Evolutionary conservation across 2,113 vertebrate species (phyloP), one percentile per base, ranked within the genome.

Genomic region (Baryphthengus martii): DNA sequence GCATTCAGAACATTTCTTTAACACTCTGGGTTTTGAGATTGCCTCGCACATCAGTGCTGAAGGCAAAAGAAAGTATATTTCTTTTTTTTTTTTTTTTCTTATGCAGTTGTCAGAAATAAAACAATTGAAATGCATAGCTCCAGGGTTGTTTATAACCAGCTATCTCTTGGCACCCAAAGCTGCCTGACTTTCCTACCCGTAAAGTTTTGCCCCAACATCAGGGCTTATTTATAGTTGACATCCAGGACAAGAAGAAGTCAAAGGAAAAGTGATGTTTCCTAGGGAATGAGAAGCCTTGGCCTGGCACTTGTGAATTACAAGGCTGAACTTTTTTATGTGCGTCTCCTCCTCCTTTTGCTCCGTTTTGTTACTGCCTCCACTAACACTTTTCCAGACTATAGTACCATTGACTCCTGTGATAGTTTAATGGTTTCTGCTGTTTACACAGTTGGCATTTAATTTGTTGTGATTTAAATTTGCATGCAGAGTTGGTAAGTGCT

Each of bases 401-500:
- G 89, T 78, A 85, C 97, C 58, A 91, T 97, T 98, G 97, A 98
- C 98, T 97, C 68, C 90, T 96, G 94, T 97, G 97, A 98, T 98
- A 96, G 97, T 98, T 98, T 98, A 98, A 97, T 98, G 97, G 97
- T 95, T 96, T 97, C 95, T 98, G 77, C 85, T 96, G 97, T 97
- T 98, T 98, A 98, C 98, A 98, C 97, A 97, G 97, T 98, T 98
- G 98, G 98, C 98, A 97, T 96, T 98, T 97, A 97, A 97, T 97
- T 97, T 94, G 97, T 97, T 98, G 98, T 98, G 98, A 96, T 97
- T 98, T 95, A 94, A 97, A 97, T 97, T 97, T 97, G 98, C 97
- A 97, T 95, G 97, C 97, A 95, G 96, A 84, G 97, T 97, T 96
- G 91, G 97, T 97, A 84, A 97, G 90, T 68, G 62, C 79, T 96